Conservation (phyloP, 2,888 invertebrate species). For the Phymatocera aterrima region DNA sequence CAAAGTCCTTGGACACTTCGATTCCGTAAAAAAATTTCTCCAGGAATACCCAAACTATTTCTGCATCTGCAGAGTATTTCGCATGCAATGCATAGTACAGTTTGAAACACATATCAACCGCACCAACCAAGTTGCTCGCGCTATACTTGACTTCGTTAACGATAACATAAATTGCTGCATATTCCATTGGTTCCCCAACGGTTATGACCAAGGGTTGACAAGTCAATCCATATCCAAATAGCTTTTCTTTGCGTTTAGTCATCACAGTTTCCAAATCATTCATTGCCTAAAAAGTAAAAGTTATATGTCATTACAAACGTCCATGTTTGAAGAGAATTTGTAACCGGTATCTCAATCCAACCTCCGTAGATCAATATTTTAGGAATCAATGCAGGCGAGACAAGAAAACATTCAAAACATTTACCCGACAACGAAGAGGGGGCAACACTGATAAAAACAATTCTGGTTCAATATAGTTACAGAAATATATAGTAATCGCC, state of each 20-base stretch:
- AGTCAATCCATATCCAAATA: background rate
- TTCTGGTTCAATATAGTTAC: no score
- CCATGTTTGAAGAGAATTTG: no score
- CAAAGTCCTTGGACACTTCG: no score
- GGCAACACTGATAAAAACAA: background rate
- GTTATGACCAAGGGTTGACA: background rate
- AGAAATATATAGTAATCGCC: no score
- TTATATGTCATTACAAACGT: no score
- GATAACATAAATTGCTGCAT: background rate
- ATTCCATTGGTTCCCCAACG: background rate
- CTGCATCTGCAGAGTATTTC: background rate
- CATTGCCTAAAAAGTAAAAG: no score
- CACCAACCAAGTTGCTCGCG: background rate
- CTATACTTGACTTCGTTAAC: background rate
- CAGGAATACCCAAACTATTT: background rate
- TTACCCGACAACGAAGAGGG: background rate
- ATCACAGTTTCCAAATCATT: background rate
- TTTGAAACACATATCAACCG: slow-evolving; percentile 10
- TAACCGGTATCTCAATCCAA: no score
- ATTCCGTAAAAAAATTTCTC: background rate
- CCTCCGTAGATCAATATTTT: no score
- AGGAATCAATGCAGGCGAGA: no score
- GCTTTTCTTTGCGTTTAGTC: background rate
- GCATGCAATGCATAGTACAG: background rate
- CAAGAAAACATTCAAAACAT: background rate